These are phyloP conservation scores for Salticus scenicus DNA, from an alignment of 2,888 invertebrate genomes.

Conservation along the genomic window DNA sequence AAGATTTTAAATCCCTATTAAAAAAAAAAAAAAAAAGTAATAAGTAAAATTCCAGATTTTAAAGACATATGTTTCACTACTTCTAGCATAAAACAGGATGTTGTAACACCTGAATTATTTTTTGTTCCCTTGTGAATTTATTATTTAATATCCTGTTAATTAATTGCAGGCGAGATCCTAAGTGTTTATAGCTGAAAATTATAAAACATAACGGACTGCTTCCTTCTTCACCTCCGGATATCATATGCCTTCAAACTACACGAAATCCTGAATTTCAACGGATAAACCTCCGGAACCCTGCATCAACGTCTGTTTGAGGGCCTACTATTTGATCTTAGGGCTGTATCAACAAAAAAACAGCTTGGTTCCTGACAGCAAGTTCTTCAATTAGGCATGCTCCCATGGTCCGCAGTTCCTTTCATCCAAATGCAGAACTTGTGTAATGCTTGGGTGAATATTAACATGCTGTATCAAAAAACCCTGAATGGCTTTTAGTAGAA, in stretches of 20 bases:
- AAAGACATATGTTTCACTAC: too few species aligned
- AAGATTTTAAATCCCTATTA: too few species aligned
- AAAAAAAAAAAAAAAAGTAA: too few species aligned
- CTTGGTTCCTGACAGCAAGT: not conserved
- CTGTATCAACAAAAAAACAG: not conserved
- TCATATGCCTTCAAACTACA: not conserved
- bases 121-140: too few species aligned
- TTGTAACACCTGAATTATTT: too few species aligned
- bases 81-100: too few species aligned
- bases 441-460: not conserved
- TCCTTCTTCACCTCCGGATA: not conserved
- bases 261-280: not conserved
- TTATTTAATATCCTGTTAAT: not conserved
- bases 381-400: slow-evolving; percentile 55
- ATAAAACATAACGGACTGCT: not conserved
- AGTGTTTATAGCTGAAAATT: not conserved
- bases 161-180: not conserved
- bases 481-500: not conserved
- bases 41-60: too few species aligned
- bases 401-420: slow-evolving; percentile 49
- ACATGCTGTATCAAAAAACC: not conserved
- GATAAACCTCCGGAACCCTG: not conserved
- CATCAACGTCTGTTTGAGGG: not conserved
- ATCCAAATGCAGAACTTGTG: not conserved
- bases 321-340: not conserved